These are phyloP conservation scores for Drosophila leonis DNA, from an alignment of 2,888 invertebrate genomes.

Conservation along the genomic window DNA sequence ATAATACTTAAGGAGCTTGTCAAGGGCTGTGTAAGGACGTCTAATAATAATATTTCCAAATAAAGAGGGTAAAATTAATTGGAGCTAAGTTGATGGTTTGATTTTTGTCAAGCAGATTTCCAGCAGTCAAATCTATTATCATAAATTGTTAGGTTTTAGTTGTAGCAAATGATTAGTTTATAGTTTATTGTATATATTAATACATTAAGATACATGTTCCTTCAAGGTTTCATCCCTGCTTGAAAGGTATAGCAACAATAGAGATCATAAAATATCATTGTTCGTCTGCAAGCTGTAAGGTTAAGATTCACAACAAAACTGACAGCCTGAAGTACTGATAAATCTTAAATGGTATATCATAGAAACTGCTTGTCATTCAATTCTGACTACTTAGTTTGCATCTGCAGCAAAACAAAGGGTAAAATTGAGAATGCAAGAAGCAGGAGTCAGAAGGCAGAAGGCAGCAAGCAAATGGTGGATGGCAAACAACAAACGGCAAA, in stretches of 20 bases:
- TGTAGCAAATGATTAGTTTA: not conserved
- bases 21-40: not conserved
- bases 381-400: constrained; percentile 27
- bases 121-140: too few species aligned
- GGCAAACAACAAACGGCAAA: constrained; percentile 39
- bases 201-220: not conserved
- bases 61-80: not conserved
- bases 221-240: not conserved
- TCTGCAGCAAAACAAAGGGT: constrained; percentile 11
- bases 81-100: not conserved
- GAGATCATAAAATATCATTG: not conserved
- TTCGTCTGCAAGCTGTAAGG: not conserved
- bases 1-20: constrained; percentile 9
- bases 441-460: constrained; percentile 5
- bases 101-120: not conserved
- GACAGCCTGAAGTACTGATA: constrained; percentile 7
- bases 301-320: not conserved
- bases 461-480: constrained; percentile 36
- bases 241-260: not conserved
- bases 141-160: not conserved
- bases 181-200: not conserved
- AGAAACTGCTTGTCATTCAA: constrained; percentile 14
- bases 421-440: not conserved
- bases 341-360: constrained; percentile 22
- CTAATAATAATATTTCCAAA: constrained; percentile 11